phyloP scores from a whole-genome alignment of 35 echinoderm and acorn worm species.

The Apostichopus parvimensis region DNA sequence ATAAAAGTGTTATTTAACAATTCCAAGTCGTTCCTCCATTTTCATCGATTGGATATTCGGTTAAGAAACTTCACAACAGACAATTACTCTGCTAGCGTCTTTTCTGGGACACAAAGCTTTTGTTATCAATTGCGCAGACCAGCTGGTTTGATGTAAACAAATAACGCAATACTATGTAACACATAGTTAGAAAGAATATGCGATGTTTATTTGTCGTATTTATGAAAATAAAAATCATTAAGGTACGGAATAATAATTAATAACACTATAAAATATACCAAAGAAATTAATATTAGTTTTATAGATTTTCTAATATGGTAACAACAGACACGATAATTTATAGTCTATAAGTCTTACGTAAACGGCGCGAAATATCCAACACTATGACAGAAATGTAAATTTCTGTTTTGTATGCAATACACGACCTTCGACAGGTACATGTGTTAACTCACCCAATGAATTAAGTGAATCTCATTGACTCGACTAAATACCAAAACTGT shows the following conservation, averaged over 20 bases:
- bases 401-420: too few relatives aligned
- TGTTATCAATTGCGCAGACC: slow-evolving; percentile 15
- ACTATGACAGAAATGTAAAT: too few relatives aligned
- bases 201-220: background rate
- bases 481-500: too few relatives aligned
- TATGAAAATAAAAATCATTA: background rate
- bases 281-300: background rate
- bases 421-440: too few relatives aligned
- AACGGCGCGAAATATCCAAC: background rate
- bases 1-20: background rate
- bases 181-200: background rate
- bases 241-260: background rate
- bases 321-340: background rate
- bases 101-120: background rate
- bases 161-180: slow-evolving; percentile 19
- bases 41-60: background rate
- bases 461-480: too few relatives aligned
- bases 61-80: background rate
- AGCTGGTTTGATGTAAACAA: slow-evolving; percentile 61
- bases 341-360: background rate
- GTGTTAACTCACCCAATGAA: too few relatives aligned
- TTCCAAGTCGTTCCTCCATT: background rate
- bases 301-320: background rate
- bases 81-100: background rate
- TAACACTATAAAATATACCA: background rate